Percentiles rank a stretch among this genome's conserved stretches.
Evolutionary conservation across 2,888 invertebrate genomes (phyloP).

Genomic region (Argyresthia goedartella): DNA sequence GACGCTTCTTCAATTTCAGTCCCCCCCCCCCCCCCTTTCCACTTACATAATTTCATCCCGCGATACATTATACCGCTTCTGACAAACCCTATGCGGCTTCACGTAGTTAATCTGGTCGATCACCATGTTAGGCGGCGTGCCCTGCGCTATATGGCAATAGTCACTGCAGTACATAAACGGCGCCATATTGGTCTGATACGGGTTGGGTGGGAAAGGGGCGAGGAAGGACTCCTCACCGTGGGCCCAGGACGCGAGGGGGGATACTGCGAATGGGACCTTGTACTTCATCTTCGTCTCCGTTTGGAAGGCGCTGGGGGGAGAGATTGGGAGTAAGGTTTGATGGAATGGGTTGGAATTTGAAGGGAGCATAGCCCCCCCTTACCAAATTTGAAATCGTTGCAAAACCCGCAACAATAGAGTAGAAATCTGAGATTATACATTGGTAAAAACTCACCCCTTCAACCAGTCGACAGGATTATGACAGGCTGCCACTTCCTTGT

Average conservation of each 20-base stretch:
- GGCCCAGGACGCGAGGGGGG: constrained; percentile 40
- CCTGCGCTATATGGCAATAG: constrained; percentile 52
- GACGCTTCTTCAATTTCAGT: too few species aligned
- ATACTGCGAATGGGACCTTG: constrained; percentile 36
- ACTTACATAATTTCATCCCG: too few species aligned
- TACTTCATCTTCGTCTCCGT: constrained; percentile 51
- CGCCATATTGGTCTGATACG: constrained; percentile 53
- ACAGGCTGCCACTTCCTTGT: constrained; percentile 47
- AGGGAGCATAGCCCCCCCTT: too few species aligned
- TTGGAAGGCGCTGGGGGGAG: constrained; percentile 38
- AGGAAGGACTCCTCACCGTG: constrained; percentile 46
- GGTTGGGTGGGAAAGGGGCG: constrained; percentile 51
- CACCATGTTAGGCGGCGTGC: constrained; percentile 44
- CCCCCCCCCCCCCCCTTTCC: too few species aligned
- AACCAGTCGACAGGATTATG: constrained; percentile 55
- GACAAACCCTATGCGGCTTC: constrained; percentile 31
- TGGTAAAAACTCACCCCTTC: constrained; percentile 49
- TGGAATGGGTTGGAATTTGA: background rate
- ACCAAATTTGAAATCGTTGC: too few species aligned
- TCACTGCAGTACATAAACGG: constrained; percentile 65
- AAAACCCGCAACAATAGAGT: too few species aligned
- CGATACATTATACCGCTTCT: constrained; percentile 35
- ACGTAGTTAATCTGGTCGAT: constrained; percentile 41
- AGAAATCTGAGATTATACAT: too few species aligned
- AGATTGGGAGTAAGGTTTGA: background rate